Conservation (phyloP, 2,113 vertebrate genomes). For the Jaculus jaculus region DNA sequence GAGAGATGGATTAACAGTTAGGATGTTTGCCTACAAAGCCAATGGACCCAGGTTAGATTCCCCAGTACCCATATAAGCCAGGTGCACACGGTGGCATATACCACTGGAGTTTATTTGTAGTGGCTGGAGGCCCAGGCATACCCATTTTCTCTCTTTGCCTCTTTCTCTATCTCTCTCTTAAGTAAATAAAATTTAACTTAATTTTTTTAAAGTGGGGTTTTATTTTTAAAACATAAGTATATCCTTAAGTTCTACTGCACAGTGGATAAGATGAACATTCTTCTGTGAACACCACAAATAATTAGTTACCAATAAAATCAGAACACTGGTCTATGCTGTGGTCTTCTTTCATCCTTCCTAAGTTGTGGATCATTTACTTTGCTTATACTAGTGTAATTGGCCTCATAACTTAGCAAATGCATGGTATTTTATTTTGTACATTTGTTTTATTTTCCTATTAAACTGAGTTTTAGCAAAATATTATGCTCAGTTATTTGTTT, state of each 20-base stretch:
- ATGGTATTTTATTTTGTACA: constrained; percentile 27
- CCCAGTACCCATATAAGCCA: too few relatives aligned
- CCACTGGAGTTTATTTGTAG: too few relatives aligned
- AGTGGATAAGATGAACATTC: not conserved
- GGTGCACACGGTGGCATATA: too few relatives aligned
- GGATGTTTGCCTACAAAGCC: too few relatives aligned
- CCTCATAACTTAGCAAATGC: constrained; percentile 19
- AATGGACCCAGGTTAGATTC: too few relatives aligned
- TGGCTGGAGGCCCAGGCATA: too few relatives aligned
- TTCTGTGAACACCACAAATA: constrained; percentile 18
- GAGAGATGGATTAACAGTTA: too few relatives aligned
- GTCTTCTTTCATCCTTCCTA: not conserved
- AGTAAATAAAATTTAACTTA: too few relatives aligned
- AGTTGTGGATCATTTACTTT: constrained; percentile 38
- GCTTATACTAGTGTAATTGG: not conserved
- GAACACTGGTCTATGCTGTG: not conserved
- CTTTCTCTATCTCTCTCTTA: too few relatives aligned
- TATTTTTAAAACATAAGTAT: constrained; percentile 3
- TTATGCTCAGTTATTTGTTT: not conserved
- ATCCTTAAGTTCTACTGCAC: not conserved
- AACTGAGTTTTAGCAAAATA: not conserved
- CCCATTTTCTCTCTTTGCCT: too few relatives aligned
- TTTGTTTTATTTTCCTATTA: not conserved
- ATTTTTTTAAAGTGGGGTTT: not conserved
- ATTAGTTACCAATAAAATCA: not conserved